Base-by-base conservation (phyloP, 2,888 invertebrate species). In the Noctua janthina region DNA sequence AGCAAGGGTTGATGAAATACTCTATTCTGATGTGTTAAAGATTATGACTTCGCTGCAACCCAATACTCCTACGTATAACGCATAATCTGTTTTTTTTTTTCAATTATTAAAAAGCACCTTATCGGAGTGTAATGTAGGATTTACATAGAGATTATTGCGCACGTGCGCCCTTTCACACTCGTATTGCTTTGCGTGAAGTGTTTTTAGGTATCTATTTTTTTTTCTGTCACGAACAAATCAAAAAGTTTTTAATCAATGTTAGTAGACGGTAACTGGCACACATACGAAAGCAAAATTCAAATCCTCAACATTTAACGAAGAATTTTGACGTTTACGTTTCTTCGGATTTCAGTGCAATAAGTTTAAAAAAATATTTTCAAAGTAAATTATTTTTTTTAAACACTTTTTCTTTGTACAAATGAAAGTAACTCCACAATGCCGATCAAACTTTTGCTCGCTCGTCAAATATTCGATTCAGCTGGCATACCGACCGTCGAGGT, bases 401-500 rank as follows among this genome's bases (percentile, higher is more conserved):
- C n/a, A 20, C 39, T 66, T 67, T 56, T 72, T 76, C 23, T 4
- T 59, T 74, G 49, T 54, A 62, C 35, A 85, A 69, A 73, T 73
- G 67, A 35, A 71, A 75, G 17, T 83, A 29, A 62, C 13, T 59
- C 20, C 71, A 88, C 77, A 83, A 99, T 99, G 99, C 98, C 99
- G 71, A 99, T 99, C 91, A 98, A 98, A 96, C 98, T 98, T 91
- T 98, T 99, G 91, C 97, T 98, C 90, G 99, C 99, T 85, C 98
- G 99, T 93, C 99, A 99, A 97, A 99, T 99, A 96, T 99, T 98
- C 94, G 99, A 99, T 97, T 98, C 99, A 59, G 98, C 99, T 91
- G 99, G 99, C 76, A 98, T 99, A 92, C 99, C 99, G 70, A 99
- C 99, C 17, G 99, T 99, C 74, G 99, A 99, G 97, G 99, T 99